phyloP scores from a whole-genome alignment of 2,797 vertebrate genomes.

The Distichodus sexfasciatus region DNA sequence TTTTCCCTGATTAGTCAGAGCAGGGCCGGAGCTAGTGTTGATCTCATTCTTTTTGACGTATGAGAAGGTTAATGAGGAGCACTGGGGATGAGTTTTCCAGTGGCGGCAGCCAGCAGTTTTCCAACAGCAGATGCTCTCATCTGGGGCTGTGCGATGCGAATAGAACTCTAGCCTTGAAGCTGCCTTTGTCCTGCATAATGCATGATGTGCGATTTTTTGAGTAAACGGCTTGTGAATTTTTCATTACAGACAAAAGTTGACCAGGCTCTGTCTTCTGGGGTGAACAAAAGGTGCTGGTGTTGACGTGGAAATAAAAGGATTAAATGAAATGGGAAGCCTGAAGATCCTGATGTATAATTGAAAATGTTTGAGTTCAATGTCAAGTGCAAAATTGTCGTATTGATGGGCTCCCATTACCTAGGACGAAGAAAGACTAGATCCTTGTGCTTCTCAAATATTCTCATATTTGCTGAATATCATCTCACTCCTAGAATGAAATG shows the following conservation, averaged over 20 bases:
- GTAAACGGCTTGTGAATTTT: conserved; percentile 53
- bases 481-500: neutral
- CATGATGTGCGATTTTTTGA: conserved; percentile 45
- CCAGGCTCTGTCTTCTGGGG: conserved; percentile 34
- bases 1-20: conserved; percentile 9
- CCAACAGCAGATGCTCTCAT: conserved; percentile 37
- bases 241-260: conserved; percentile 46
- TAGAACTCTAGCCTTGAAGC: conserved; percentile 32
- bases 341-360: conserved; percentile 38
- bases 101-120: conserved; percentile 33
- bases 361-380: conserved; percentile 15
- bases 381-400: conserved; percentile 16
- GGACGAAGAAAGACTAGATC: conserved; percentile 2
- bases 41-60: conserved; percentile 24
- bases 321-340: conserved; percentile 3
- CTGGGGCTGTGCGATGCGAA: conserved; percentile 21
- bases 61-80: conserved; percentile 42
- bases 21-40: neutral
- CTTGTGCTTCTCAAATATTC: neutral
- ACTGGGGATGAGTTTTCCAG: conserved; percentile 36
- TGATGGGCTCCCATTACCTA: conserved; percentile 9
- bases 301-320: conserved; percentile 30
- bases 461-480: conserved; percentile 9
- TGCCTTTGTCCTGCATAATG: conserved; percentile 47
- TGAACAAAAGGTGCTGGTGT: conserved; percentile 36